A percentile compares a stretch with the other conserved stretches of the same genome.
Conservation (phyloP, 2,113 vertebrate genomes). For the Trogon melanurus region DNA sequence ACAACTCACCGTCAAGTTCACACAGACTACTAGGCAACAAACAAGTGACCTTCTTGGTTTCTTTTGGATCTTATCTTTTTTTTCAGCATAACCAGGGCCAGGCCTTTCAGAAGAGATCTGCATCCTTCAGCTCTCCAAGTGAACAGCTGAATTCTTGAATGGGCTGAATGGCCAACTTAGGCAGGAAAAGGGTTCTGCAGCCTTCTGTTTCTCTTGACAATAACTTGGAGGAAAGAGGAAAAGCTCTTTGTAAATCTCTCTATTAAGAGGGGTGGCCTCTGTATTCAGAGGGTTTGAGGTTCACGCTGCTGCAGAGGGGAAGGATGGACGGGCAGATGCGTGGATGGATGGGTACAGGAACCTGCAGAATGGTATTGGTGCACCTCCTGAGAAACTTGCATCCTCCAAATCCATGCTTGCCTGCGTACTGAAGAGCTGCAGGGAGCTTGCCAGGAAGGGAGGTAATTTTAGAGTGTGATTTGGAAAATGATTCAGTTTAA, state of each 20-base stretch:
- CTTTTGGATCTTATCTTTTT: background rate
- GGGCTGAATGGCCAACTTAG: background rate
- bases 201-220: background rate
- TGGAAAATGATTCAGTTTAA: slow-evolving; percentile 61
- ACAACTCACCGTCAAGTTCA: background rate
- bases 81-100: background rate
- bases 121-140: background rate
- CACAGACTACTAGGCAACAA: background rate
- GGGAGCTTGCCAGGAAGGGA: slow-evolving; percentile 59
- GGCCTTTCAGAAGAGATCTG: background rate
- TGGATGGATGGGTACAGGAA: background rate
- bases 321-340: background rate
- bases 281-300: background rate
- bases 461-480: slow-evolving; percentile 66
- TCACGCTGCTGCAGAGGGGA: background rate
- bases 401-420: background rate
- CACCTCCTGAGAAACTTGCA: background rate
- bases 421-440: slow-evolving; percentile 2
- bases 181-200: background rate
- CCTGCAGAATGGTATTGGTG: background rate
- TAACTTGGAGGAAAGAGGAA: background rate
- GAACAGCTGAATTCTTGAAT: background rate
- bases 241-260: background rate
- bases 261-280: background rate
- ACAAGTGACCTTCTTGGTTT: background rate